These are phyloP conservation scores for Pithys albifrons DNA, from an alignment of 2,113 vertebrate genomes.

Conservation along the genomic window DNA sequence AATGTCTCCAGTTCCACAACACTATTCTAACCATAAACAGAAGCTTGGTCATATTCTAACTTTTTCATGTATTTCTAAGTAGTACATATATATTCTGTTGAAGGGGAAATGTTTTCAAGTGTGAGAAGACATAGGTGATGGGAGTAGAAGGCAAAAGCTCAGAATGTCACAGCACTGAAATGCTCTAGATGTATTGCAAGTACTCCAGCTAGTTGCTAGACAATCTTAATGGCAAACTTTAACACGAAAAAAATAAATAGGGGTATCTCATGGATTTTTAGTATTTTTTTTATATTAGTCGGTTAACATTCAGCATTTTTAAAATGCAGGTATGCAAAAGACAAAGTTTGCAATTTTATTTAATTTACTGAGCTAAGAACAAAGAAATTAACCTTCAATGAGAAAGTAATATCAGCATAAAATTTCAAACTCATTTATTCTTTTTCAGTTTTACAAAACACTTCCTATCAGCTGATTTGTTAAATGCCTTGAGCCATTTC, in stretches of 20 bases:
- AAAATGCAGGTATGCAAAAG: background rate
- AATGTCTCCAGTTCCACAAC: rapidly evolving
- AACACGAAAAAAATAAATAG: background rate
- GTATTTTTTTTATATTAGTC: background rate
- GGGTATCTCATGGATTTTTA: background rate
- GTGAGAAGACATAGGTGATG: background rate
- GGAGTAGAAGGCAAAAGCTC: background rate
- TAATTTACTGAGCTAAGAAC: background rate
- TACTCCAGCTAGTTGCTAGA: background rate
- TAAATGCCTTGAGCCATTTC: background rate
- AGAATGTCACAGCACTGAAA: background rate
- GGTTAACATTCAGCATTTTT: background rate
- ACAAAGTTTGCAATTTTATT: background rate
- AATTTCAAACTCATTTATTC: background rate
- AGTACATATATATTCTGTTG: background rate
- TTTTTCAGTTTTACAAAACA: background rate
- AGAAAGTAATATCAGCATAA: background rate
- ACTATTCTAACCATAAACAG: background rate
- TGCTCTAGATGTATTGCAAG: background rate
- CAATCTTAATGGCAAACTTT: background rate
- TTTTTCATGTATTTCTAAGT: background rate
- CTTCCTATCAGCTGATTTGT: background rate
- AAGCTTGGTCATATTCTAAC: background rate
- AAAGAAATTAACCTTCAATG: background rate
- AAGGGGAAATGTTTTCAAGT: background rate